Conservation (phyloP, 2,797 vertebrate species). For the Acipenser oxyrinchus region DNA sequence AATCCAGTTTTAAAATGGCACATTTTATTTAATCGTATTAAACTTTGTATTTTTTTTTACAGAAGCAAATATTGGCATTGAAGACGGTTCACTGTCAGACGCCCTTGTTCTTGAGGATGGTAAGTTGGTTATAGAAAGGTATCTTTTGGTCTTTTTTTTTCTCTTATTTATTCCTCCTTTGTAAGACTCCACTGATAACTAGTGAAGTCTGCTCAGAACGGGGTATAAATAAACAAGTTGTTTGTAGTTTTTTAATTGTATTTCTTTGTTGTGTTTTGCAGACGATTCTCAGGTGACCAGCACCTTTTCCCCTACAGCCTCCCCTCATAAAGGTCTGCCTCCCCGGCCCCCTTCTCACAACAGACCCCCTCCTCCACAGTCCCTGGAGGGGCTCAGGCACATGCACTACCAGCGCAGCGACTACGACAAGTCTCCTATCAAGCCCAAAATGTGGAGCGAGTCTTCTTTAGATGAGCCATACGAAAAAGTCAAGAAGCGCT, state of each 20-base stretch:
- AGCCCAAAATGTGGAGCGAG: conserved; percentile 98
- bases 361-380: conserved; percentile 88
- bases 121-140: conserved; percentile 42
- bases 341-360: conserved; percentile 87
- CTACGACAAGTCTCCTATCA: conserved; percentile 96
- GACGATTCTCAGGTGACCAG: conserved; percentile 90
- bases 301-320: conserved; percentile 87
- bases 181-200: neutral
- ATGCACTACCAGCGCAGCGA: conserved; percentile 87
- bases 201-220: neutral
- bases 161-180: neutral
- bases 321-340: conserved; percentile 92
- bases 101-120: conserved; percentile 93
- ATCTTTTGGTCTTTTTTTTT: neutral
- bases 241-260: neutral
- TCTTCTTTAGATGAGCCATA: conserved; percentile 96
- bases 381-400: conserved; percentile 91
- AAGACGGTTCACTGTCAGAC: conserved; percentile 94
- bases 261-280: conserved; percentile 34
- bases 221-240: neutral
- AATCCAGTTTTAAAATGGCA: no score
- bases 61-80: conserved; percentile 96
- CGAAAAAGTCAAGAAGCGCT: conserved; percentile 93
- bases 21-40: neutral
- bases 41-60: conserved; percentile 26